Percentiles rank a stretch among this genome's conserved stretches.
Evolutionary conservation across 2,888 invertebrate species (phyloP).

Genomic region (Athripsodes cinereus): DNA sequence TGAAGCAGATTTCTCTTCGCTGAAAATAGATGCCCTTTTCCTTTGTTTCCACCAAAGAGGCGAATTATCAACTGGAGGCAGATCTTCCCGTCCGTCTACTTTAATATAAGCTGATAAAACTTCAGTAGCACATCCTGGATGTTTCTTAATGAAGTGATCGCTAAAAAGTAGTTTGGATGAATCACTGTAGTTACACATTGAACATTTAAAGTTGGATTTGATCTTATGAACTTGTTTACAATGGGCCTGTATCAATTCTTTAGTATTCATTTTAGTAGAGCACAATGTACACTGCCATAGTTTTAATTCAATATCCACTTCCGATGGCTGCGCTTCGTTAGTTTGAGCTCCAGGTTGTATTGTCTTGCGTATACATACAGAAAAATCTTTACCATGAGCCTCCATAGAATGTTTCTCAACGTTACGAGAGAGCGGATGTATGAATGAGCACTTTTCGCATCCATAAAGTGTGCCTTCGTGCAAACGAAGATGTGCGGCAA

Average conservation of each 20-base stretch:
- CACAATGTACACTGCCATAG: conserved; percentile 58
- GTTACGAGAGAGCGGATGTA: conserved; percentile 55
- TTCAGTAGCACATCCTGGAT: conserved; percentile 38
- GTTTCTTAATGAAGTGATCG: conserved; percentile 55
- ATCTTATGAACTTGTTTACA: conserved; percentile 55
- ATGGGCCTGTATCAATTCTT: conserved; percentile 52
- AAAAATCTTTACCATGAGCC: conserved; percentile 18
- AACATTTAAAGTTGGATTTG: conserved; percentile 65
- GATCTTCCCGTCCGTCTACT: conserved; percentile 30
- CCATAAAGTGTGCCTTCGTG: conserved; percentile 69
- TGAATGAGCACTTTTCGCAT: conserved; percentile 62
- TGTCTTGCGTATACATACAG: neutral
- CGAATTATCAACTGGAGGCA: conserved; percentile 34
- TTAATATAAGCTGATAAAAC: conserved; percentile 52
- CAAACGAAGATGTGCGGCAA: conserved; percentile 66
- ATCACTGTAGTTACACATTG: conserved; percentile 52
- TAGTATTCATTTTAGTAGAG: conserved; percentile 2
- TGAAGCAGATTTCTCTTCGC: conserved; percentile 23
- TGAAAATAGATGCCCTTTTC: conserved; percentile 29
- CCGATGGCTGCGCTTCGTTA: neutral
- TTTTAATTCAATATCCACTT: conserved; percentile 7
- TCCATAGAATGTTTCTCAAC: conserved; percentile 64
- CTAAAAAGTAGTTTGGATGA: conserved; percentile 49
- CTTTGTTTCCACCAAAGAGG: conserved; percentile 39
- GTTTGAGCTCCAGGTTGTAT: neutral